Evolutionary conservation across 2,888 invertebrate genomes (phyloP), one percentile per base, ranked within the genome.

Genomic region (Sussaba pulchella): DNA sequence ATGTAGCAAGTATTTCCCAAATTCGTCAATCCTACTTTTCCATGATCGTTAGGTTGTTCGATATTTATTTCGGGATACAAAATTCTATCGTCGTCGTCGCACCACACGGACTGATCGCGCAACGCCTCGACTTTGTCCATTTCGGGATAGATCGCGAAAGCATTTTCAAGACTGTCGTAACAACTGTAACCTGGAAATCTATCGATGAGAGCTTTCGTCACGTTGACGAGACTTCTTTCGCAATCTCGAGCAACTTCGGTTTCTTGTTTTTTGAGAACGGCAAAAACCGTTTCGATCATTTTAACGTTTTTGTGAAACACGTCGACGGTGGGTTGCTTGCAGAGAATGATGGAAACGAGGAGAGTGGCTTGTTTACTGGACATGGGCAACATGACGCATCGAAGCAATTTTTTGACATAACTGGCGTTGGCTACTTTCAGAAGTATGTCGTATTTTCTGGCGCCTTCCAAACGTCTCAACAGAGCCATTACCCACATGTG

Each of bases 1-100:
- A 97, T 96, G 87, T 97, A 98, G 91, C 98, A 98, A 0, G 97
- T 97, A 88, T 97, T 98, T 31, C 97, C 97, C 47, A 97, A 93
- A 93, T 98, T 98, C 45, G 95, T 94, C 21, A 98, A 93, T 1
- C 97, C 97, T 3, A 96, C 96, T 93, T 95, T 94, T 79, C 93
- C 93, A 10, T 92, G 82, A 26, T 87, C 87, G 17, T 81, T 81
- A 10, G 81, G 39, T 24, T 71, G 45, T 0, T 31, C 31, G 10
- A 57, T 4, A 4, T 57, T 57, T 26, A 77, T 39, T 36, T 83
- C 83, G n/a, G 26, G 47, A 57, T 9, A 70, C 0, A 59, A 6
- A 31, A 61, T 45, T 52, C 19, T 87, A 6, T 91, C 87, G 79
- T 90, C 89, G 43, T 91, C 90, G 6, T 89, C 89, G 5, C 88